Evolutionary conservation across 2,113 vertebrate species (phyloP).

Genomic region (Plectropomus leopardus): DNA sequence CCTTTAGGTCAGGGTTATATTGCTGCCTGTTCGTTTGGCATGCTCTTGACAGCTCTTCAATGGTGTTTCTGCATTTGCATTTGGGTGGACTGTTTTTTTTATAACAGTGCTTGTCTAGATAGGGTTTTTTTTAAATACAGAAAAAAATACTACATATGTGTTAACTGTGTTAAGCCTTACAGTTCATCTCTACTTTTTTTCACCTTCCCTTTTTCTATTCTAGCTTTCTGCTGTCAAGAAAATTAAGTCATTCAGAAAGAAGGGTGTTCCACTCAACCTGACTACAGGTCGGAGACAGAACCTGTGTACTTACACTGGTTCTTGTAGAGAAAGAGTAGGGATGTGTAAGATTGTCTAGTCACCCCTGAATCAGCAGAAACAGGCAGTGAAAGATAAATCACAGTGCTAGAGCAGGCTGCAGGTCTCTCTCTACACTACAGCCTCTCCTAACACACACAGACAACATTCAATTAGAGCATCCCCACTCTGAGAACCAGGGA

Average conservation of each 20-base stretch:
- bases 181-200: background rate
- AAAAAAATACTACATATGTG: too few species aligned
- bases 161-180: too few species aligned
- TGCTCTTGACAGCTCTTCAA: too few species aligned
- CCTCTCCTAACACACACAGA: conserved; percentile 27
- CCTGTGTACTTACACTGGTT: conserved; percentile 10
- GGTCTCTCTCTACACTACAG: conserved; percentile 18
- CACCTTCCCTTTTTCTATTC: background rate
- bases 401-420: conserved; percentile 49
- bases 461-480: conserved; percentile 53
- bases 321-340: conserved; percentile 18
- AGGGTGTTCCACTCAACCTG: background rate
- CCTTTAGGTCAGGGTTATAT: too few species aligned
- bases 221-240: background rate
- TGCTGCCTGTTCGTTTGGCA: too few species aligned
- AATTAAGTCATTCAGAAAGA: background rate
- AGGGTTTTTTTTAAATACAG: too few species aligned
- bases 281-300: conserved; percentile 6
- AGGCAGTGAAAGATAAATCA: conserved; percentile 56
- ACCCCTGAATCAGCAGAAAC: conserved; percentile 69
- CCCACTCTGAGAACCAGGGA: background rate
- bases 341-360: conserved; percentile 29
- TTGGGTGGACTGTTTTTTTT: too few species aligned
- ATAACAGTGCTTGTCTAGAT: too few species aligned
- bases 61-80: too few species aligned